These are phyloP conservation scores for Hippolais icterina DNA, from an alignment of 2,113 vertebrate genomes.

Conservation along the genomic window DNA sequence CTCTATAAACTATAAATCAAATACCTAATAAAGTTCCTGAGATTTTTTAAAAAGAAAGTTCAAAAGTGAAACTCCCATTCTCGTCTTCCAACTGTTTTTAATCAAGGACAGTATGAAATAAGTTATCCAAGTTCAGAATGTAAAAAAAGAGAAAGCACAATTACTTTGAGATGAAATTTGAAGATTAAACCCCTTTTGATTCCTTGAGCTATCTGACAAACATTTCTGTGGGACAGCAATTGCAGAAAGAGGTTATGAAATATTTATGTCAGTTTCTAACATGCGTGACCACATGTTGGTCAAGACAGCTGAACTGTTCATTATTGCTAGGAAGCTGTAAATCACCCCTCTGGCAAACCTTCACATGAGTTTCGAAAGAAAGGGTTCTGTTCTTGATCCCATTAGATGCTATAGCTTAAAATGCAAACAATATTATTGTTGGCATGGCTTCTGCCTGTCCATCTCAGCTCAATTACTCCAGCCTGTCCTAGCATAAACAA, in stretches of 20 bases:
- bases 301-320: slow-evolving; percentile 28
- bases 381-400: slow-evolving; percentile 12
- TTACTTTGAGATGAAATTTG: not conserved
- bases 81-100: slow-evolving; percentile 34
- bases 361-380: slow-evolving; percentile 5
- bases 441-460: slow-evolving; percentile 24
- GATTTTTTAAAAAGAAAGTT: not conserved
- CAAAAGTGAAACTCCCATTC: not conserved
- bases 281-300: not conserved
- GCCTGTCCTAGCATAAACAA: not conserved
- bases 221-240: slow-evolving; percentile 9
- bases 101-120: slow-evolving; percentile 34
- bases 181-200: not conserved
- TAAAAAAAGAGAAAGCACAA: not conserved
- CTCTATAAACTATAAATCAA: slow-evolving; percentile 4
- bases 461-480: not conserved
- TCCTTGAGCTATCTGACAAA: slow-evolving; percentile 13
- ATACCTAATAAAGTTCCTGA: not conserved
- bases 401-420: slow-evolving; percentile 54
- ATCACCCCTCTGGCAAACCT: slow-evolving; percentile 57
- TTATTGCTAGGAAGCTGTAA: slow-evolving; percentile 49
- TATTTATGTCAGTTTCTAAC: not conserved
- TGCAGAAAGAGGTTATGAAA: slow-evolving; percentile 31
- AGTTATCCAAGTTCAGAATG: not conserved
- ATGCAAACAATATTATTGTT: slow-evolving; percentile 68